These are phyloP conservation scores for Hofmannophila pseudospretella DNA, from an alignment of 2,888 invertebrate genomes.

Conservation along the genomic window DNA sequence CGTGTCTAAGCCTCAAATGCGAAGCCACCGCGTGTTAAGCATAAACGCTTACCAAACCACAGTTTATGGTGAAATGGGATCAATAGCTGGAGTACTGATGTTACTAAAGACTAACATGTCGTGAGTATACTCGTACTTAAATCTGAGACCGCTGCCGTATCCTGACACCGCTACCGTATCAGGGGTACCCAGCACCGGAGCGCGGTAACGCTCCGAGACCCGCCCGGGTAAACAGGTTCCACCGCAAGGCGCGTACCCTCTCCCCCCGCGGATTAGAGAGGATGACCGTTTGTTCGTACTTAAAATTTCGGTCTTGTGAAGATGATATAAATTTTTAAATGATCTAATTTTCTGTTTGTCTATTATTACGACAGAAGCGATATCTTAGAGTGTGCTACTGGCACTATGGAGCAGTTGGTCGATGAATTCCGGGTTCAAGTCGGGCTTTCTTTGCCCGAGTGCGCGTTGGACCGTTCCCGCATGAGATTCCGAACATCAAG, in stretches of 20 bases:
- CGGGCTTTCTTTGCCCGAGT: slow-evolving; percentile 20
- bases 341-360: too few species aligned
- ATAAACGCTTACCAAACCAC: slow-evolving; percentile 24
- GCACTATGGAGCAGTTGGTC: slow-evolving; percentile 48
- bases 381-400: slow-evolving; percentile 52
- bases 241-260: too few species aligned
- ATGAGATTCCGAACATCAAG: slow-evolving; percentile 27
- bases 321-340: too few species aligned
- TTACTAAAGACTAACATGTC: slow-evolving; percentile 47
- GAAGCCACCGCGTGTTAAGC: slow-evolving; percentile 49
- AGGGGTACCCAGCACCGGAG: too few species aligned
- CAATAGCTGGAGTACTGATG: slow-evolving; percentile 34
- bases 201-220: too few species aligned
- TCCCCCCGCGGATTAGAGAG: too few species aligned
- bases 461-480: slow-evolving; percentile 16
- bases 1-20: slow-evolving; percentile 51
- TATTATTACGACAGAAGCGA: too few species aligned
- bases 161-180: too few species aligned
- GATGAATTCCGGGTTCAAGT: slow-evolving; percentile 38
- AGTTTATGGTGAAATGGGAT: slow-evolving; percentile 29
- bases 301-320: too few species aligned
- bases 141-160: too few species aligned
- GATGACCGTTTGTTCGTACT: too few species aligned
- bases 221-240: too few species aligned
- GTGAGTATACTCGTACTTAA: slow-evolving; percentile 47